Evolutionary conservation across 2,797 vertebrate genomes (phyloP).

Genomic region (Sphenopsis melanotis): DNA sequence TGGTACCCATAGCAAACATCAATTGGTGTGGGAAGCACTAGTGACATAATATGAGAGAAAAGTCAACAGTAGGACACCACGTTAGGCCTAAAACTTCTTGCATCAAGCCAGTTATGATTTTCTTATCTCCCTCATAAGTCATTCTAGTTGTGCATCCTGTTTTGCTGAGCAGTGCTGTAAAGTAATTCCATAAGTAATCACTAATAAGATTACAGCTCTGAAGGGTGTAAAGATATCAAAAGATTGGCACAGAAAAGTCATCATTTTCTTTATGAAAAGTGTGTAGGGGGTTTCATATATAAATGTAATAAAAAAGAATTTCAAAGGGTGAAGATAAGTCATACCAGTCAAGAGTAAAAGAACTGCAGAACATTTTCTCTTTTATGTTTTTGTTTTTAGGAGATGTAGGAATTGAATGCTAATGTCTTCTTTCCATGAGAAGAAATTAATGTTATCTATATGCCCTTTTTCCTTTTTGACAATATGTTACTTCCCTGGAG

Average conservation of each 20-base stretch:
- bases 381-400: not conserved
- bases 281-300: not conserved
- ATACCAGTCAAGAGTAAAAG: not conserved
- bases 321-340: not conserved
- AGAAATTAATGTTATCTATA: not conserved
- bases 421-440: not conserved
- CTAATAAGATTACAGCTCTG: not conserved
- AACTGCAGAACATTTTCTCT: not conserved
- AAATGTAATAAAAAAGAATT: not conserved
- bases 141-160: not conserved
- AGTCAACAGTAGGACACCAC: not conserved
- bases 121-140: not conserved
- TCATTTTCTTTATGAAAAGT: not conserved
- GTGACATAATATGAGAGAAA: not conserved
- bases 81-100: not conserved
- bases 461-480: not conserved
- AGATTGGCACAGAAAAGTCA: not conserved
- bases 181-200: not conserved
- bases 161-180: not conserved
- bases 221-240: not conserved
- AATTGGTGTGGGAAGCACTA: not conserved
- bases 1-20: not conserved
- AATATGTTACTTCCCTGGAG: not conserved
- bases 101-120: not conserved
- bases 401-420: not conserved